A percentile compares a stretch with the other conserved stretches of the same genome.
phyloP scores from a whole-genome alignment of 2,113 vertebrate genomes.

The Okapia johnstoni region DNA sequence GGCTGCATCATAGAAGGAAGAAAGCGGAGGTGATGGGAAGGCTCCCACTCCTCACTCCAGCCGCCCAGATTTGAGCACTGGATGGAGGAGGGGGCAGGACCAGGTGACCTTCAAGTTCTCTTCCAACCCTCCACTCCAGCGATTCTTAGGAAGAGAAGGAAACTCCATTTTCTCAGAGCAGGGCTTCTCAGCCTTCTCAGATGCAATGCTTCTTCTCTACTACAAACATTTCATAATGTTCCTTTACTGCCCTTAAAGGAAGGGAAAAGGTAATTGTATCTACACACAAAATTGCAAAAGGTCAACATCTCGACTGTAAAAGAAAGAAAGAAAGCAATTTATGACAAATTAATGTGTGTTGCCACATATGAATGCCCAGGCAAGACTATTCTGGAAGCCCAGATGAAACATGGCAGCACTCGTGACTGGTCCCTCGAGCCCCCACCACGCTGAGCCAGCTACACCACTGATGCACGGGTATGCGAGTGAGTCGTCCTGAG shows the following conservation, averaged over 20 bases:
- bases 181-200: background rate
- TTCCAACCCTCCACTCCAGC: background rate
- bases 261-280: background rate
- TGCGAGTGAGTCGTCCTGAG: background rate
- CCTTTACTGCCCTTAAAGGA: background rate
- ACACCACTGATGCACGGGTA: background rate
- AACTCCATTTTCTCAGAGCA: background rate
- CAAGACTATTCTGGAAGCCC: background rate
- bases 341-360: background rate
- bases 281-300: background rate
- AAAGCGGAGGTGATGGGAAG: background rate
- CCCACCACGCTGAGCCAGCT: background rate
- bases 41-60: background rate
- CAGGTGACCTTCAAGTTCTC: background rate
- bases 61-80: background rate
- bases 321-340: background rate
- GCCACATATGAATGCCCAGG: background rate
- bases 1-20: background rate
- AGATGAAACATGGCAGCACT: rapidly evolving
- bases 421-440: rapidly evolving
- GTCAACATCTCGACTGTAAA: background rate
- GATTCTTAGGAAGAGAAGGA: background rate
- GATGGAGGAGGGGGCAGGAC: background rate
- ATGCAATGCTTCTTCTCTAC: background rate
- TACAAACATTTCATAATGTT: background rate